These are phyloP conservation scores for Tyrannus savana DNA, from an alignment of 2,113 vertebrate species.

Conservation along the genomic window DNA sequence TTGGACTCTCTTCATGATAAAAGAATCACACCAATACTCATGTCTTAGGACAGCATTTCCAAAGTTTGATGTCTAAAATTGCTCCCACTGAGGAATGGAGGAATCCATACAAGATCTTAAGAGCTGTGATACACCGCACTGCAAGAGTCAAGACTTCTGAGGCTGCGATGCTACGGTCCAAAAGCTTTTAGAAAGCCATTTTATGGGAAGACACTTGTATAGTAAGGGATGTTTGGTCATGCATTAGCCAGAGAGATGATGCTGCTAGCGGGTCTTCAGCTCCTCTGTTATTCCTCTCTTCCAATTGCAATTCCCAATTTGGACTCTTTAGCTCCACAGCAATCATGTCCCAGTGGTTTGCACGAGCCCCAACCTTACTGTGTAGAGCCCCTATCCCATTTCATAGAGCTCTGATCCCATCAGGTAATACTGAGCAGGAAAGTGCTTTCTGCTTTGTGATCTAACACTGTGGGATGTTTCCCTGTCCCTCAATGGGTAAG, in stretches of 20 bases:
- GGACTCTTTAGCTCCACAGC: not conserved
- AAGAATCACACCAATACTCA: not conserved
- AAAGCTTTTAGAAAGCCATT: not conserved
- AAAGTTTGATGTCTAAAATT: not conserved
- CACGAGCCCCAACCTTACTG: not conserved
- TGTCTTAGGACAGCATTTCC: not conserved
- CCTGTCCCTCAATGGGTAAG: rapidly evolving
- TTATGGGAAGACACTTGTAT: not conserved
- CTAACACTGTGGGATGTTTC: rapidly evolving
- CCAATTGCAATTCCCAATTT: not conserved
- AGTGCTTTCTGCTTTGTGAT: not conserved
- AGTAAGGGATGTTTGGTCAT: not conserved
- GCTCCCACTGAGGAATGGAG: not conserved
- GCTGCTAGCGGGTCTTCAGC: not conserved
- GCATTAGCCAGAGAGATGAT: not conserved
- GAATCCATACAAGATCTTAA: not conserved
- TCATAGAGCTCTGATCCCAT: not conserved
- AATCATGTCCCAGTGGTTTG: no score
- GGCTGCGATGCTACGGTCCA: not conserved
- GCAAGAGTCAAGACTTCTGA: not conserved
- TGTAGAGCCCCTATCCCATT: no score
- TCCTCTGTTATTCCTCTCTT: not conserved
- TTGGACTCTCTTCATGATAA: not conserved
- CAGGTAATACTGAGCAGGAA: not conserved
- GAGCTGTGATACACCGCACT: not conserved